A percentile compares a stretch with the other conserved stretches of the same genome.
Conservation (phyloP, 2,888 invertebrate species). For the Syritta pipiens region DNA sequence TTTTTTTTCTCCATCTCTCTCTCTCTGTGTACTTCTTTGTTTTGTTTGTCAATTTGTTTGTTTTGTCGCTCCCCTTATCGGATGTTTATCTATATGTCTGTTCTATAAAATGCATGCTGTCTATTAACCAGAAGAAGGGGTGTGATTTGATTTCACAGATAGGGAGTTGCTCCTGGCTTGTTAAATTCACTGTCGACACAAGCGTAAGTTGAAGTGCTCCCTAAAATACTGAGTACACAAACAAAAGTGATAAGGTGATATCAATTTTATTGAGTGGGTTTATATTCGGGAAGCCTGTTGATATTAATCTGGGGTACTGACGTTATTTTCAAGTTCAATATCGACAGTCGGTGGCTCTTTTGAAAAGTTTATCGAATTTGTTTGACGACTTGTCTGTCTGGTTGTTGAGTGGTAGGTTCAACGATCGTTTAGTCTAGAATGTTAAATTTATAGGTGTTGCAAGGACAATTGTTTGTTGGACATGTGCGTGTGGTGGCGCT, state of each 20-base stretch:
- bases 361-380: no score
- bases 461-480: no score
- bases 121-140: background rate
- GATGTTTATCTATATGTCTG: slow-evolving; percentile 14
- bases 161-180: background rate
- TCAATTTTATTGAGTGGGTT: background rate
- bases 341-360: no score
- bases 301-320: no score
- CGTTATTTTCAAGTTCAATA: no score
- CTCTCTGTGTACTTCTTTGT: slow-evolving; percentile 25
- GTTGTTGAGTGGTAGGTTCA: no score
- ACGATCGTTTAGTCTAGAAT: no score
- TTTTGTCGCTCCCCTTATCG: background rate
- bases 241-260: slow-evolving; percentile 11
- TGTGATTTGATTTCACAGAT: slow-evolving; percentile 26
- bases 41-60: slow-evolving; percentile 6
- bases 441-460: no score
- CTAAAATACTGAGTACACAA: background rate
- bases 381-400: no score
- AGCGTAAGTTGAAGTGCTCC: background rate
- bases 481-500: no score
- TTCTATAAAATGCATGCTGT: slow-evolving; percentile 38
- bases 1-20: slow-evolving; percentile 30
- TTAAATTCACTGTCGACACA: background rate
- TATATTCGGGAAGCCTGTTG: no score